These are phyloP conservation scores for Dendrocincla fuliginosa DNA, from an alignment of 2,797 vertebrate species.

Conservation along the genomic window DNA sequence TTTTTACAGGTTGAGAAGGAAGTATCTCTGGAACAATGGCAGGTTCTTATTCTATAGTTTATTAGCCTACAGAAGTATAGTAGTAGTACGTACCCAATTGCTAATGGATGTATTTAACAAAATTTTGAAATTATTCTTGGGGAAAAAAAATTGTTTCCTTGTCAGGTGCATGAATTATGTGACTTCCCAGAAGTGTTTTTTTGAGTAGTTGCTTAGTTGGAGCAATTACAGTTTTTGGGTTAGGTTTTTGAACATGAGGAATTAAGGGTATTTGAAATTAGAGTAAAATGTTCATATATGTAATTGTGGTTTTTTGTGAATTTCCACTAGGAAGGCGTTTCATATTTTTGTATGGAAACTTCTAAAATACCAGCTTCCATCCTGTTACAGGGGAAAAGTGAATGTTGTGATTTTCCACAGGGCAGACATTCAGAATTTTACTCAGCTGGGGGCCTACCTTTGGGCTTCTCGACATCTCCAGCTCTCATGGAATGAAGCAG, in stretches of 20 bases:
- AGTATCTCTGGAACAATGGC: background rate
- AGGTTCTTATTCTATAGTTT: background rate
- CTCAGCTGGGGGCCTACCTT: background rate
- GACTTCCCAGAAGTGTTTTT: background rate
- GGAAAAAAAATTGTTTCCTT: background rate
- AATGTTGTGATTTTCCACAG: background rate
- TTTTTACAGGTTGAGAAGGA: background rate
- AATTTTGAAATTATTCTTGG: background rate
- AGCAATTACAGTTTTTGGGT: background rate
- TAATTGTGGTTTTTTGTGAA: background rate
- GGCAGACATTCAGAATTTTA: background rate
- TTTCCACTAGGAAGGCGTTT: background rate
- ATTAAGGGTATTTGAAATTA: background rate
- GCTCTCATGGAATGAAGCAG: accelerated
- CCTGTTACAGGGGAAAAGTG: background rate
- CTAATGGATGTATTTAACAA: background rate
- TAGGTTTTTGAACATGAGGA: background rate
- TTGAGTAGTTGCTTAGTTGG: background rate
- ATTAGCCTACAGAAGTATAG: background rate
- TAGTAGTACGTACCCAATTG: background rate
- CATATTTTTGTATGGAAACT: background rate
- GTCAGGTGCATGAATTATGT: background rate
- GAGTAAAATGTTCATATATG: background rate
- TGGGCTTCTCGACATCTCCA: background rate
- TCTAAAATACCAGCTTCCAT: background rate